Conservation (phyloP, 1,140 invertebrate genomes). For the Samia ricini region DNA sequence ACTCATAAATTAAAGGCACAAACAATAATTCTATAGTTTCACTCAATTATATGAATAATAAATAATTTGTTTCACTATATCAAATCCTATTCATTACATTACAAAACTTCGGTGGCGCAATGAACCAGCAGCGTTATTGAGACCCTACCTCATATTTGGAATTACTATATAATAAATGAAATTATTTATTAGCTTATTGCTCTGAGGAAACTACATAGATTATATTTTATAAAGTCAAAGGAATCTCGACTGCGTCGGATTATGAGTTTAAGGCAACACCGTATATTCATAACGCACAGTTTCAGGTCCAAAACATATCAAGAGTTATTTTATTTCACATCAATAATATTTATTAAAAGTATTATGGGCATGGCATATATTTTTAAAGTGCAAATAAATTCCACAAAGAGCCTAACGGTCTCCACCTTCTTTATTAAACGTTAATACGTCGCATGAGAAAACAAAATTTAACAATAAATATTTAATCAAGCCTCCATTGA, state of each 20-base stretch:
- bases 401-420: not conserved
- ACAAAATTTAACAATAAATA: not conserved
- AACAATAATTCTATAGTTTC: not conserved
- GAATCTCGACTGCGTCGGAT: constrained; percentile 3
- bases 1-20: not conserved
- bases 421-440: not conserved
- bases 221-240: constrained; percentile 8
- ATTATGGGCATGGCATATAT: not conserved
- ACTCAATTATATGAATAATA: constrained; percentile 6
- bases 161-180: constrained; percentile 14
- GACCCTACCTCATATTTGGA: constrained; percentile 1
- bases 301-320: not conserved
- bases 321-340: not conserved
- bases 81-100: constrained; percentile 8
- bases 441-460: not conserved
- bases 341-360: not conserved
- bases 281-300: not conserved
- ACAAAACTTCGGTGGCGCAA: constrained; percentile 8
- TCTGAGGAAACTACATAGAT: constrained; percentile 10
- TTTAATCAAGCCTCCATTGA: too few species aligned
- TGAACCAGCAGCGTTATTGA: not conserved
- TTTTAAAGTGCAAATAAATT: not conserved
- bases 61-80: constrained; percentile 7
- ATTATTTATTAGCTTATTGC: constrained; percentile 10
- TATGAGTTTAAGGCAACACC: not conserved